Evolutionary conservation across 2,888 invertebrate species (phyloP), one percentile per base, ranked within the genome.

Genomic region (Neoscelio sp.): DNA sequence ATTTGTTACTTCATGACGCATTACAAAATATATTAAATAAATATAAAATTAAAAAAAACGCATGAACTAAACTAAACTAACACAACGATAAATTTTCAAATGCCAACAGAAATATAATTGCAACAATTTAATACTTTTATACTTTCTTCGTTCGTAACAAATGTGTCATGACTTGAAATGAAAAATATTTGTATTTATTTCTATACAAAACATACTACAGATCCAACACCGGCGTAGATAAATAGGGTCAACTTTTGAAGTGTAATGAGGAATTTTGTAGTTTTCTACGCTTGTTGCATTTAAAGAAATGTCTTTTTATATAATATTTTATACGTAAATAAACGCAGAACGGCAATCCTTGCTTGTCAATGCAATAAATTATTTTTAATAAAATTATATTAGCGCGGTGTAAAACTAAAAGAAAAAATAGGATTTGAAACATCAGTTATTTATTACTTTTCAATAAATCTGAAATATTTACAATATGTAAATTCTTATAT

Each of bases 301-400:
- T 46, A 62, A 48, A 48, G 30, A 26, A 46, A 28, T 26, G 2
- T 26, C 7, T 38, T 33, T 52, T 1, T 50, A 17, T 38, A 35
- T 40, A 44, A 44, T 26, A 68, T 56, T 35, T 26, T 68, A 17
- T 56, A 46, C 28, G 6, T 15, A 71, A 44, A 33, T 17, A 54
- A 60, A 50, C 44, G 28, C 33, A 13, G 18, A 54, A 64, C 28
- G 12, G 15, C 26, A 23, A 38, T 23, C 10, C 8, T n/a, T 28
- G 8, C 46, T 46, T 48, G 18, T 50, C 35, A 2, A 38, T 40
- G 60, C 26, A 50, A 67, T 65, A 58, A 60, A 58, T 42, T 75
- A 75, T 18, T 65, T 73, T 42, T 38, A 68, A 68, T 56, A 48
- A 70, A 68, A 62, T 65, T 75, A 40, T 38, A 56, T 60, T 17